Evolutionary conservation across 1,140 invertebrate genomes (phyloP).

Genomic region (Hirudo medicinalis): DNA sequence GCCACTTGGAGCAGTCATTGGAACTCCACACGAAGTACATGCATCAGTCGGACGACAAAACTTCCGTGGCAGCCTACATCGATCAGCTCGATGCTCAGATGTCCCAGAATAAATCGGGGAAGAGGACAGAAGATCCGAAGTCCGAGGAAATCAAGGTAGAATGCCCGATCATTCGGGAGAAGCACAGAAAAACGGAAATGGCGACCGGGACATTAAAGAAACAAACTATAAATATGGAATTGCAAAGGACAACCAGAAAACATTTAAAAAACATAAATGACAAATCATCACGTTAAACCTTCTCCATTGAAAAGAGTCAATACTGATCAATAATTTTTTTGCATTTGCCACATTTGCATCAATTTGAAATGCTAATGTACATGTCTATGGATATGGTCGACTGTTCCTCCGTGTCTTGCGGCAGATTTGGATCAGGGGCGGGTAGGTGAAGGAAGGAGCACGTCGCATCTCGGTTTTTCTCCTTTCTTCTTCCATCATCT

Average conservation of each 20-base stretch:
- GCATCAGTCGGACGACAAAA: neutral
- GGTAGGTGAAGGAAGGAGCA: neutral
- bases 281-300: too few species aligned
- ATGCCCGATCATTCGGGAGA: neutral
- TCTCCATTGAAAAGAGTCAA: too few species aligned
- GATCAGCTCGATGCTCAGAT: too few species aligned
- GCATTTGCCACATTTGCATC: too few species aligned
- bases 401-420: neutral
- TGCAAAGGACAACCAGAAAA: too few species aligned
- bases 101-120: too few species aligned
- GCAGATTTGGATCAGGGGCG: neutral
- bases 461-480: too few species aligned
- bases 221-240: too few species aligned
- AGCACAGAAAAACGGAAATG: neutral
- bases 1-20: neutral
- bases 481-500: neutral
- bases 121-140: neutral
- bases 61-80: neutral
- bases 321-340: too few species aligned
- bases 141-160: neutral
- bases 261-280: too few species aligned
- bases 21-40: conserved; percentile 8
- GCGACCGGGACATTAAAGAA: neutral
- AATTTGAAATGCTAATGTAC: neutral
- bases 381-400: neutral